Evolutionary conservation across 2,797 vertebrate genomes (phyloP).

Genomic region (Graptemys geographica): DNA sequence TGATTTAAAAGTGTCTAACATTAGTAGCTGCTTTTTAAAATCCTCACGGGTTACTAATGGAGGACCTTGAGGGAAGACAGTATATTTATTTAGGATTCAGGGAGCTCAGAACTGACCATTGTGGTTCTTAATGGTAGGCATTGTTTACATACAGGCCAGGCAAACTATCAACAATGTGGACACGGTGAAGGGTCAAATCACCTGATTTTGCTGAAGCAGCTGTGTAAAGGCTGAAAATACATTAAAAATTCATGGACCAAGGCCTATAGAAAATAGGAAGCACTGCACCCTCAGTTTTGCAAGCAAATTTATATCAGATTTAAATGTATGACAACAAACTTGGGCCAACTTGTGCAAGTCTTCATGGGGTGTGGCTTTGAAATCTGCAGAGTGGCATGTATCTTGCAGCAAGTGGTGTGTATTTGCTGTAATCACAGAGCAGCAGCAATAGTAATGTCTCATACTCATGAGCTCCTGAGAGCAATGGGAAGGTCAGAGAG

Average conservation of each 20-base stretch:
- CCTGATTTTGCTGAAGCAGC: constrained; percentile 61
- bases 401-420: constrained; percentile 29
- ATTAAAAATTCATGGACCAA: constrained; percentile 50
- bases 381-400: constrained; percentile 19
- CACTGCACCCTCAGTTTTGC: constrained; percentile 48
- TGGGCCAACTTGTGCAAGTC: constrained; percentile 42
- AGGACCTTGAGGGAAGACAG: background rate
- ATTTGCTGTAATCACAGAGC: constrained; percentile 32
- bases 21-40: background rate
- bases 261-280: constrained; percentile 65
- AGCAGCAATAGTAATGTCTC: constrained; percentile 29
- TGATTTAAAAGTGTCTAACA: too few species aligned
- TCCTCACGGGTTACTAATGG: background rate
- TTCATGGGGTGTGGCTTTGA: background rate
- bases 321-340: constrained; percentile 40
- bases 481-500: constrained; percentile 22
- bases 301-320: constrained; percentile 37
- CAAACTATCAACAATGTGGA: background rate
- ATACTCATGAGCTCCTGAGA: constrained; percentile 48
- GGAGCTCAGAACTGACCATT: background rate
- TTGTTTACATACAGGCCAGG: constrained; percentile 54
- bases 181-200: constrained; percentile 58
- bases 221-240: constrained; percentile 50
- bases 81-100: background rate
- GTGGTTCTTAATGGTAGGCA: constrained; percentile 13